Conservation (phyloP, 2,797 vertebrate species). For the Spea hammondii region DNA sequence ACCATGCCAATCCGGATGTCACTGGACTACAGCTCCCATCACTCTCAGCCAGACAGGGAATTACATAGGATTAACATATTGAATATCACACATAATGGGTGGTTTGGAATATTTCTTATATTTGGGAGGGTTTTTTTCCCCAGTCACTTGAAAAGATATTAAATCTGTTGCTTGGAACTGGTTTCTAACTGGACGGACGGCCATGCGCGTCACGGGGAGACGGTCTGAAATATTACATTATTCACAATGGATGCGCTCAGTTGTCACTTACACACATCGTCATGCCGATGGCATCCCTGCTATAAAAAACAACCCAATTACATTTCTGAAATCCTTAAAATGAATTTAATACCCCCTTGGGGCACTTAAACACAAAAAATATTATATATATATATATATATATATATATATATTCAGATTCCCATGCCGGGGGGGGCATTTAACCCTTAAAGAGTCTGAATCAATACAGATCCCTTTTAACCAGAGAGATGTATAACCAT, state of each 20-base stretch:
- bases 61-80: no score
- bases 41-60: no score
- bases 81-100: no score
- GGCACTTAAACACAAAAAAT: background rate
- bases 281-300: constrained; percentile 1
- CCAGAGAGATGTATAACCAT: background rate
- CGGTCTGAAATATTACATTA: background rate
- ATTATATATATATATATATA: background rate
- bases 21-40: no score
- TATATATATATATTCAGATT: no score
- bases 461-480: background rate
- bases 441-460: background rate
- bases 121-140: no score
- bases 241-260: constrained; percentile 2
- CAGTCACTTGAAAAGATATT: no score
- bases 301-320: background rate
- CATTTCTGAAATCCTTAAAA: background rate
- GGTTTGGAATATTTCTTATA: no score
- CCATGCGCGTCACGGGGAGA: background rate
- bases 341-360: background rate
- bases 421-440: background rate
- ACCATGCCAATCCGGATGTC: no score
- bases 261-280: background rate
- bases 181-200: background rate
- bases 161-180: no score